Evolutionary conservation across 2,113 vertebrate genomes (phyloP).

Genomic region (Mormyrus lacerda): DNA sequence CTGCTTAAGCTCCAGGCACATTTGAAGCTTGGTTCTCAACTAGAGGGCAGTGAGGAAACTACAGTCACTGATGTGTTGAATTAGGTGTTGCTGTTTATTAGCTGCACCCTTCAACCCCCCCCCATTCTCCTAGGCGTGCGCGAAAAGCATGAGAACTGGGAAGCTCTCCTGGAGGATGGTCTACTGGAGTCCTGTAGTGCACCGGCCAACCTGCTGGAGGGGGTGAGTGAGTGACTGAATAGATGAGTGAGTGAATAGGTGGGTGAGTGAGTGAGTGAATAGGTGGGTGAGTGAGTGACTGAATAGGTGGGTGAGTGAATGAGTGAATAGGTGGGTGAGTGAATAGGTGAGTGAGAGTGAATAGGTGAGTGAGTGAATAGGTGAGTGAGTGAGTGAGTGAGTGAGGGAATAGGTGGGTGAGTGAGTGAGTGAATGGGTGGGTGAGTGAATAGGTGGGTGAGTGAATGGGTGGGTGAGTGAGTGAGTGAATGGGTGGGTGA

Average conservation of each 20-base stretch:
- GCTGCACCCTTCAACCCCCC: background rate
- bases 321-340: no score
- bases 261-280: background rate
- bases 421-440: slow-evolving; percentile 56
- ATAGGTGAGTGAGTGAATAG: no score
- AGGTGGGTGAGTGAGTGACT: background rate
- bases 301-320: no score
- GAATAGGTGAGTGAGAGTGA: background rate
- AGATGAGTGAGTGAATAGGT: background rate
- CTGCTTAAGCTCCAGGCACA: background rate
- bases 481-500: background rate
- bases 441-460: slow-evolving; percentile 29
- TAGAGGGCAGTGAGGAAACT: no score
- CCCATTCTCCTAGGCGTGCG: slow-evolving; percentile 68
- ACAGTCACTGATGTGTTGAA: background rate
- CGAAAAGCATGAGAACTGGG: slow-evolving; percentile 81
- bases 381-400: no score
- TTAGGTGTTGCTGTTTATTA: background rate
- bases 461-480: no score
- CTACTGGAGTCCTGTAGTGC: slow-evolving; percentile 77
- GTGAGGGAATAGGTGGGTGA: no score
- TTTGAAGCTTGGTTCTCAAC: background rate
- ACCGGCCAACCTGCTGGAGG: slow-evolving; percentile 82
- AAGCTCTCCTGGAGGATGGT: slow-evolving; percentile 71
- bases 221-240: slow-evolving; percentile 62